phyloP scores from a whole-genome alignment of 2,113 vertebrate genomes.

The Anoura caudifer region DNA sequence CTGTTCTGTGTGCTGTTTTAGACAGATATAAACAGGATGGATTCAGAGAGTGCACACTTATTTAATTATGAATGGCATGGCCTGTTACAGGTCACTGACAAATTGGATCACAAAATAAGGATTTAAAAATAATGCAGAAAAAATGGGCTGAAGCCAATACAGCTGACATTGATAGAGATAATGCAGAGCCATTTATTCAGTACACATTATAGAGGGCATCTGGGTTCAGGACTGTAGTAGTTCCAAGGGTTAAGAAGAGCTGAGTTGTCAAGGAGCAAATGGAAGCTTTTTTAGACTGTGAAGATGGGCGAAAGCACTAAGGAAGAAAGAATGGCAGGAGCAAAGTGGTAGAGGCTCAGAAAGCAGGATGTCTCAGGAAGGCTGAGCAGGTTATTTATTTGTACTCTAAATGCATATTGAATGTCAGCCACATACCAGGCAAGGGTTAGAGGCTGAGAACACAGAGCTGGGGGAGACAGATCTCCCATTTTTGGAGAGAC shows the following conservation, averaged over 20 bases:
- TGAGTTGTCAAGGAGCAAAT: neutral
- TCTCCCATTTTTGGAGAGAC: neutral
- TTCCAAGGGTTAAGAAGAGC: neutral
- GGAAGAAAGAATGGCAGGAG: neutral
- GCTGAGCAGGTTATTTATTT: neutral
- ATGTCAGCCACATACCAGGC: neutral
- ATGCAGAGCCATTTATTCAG: constrained; percentile 18
- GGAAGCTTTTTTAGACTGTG: neutral
- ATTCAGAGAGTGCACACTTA: neutral
- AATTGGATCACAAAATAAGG: constrained; percentile 36
- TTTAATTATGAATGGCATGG: constrained; percentile 35
- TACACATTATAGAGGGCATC: neutral
- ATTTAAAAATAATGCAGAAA: constrained; percentile 40
- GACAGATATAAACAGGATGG: constrained; percentile 13
- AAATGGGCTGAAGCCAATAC: neutral
- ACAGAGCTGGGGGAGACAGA: too few relatives aligned
- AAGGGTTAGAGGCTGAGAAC: neutral
- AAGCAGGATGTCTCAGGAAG: too few relatives aligned
- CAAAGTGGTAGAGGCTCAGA: neutral
- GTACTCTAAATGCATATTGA: neutral
- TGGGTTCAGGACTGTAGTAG: neutral
- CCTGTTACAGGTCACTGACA: constrained; percentile 36
- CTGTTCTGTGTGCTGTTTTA: neutral
- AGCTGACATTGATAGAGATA: constrained; percentile 39
- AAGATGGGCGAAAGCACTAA: neutral